Evolutionary conservation across 1,140 invertebrate species (phyloP).

Genomic region (Brachystomella parvula): DNA sequence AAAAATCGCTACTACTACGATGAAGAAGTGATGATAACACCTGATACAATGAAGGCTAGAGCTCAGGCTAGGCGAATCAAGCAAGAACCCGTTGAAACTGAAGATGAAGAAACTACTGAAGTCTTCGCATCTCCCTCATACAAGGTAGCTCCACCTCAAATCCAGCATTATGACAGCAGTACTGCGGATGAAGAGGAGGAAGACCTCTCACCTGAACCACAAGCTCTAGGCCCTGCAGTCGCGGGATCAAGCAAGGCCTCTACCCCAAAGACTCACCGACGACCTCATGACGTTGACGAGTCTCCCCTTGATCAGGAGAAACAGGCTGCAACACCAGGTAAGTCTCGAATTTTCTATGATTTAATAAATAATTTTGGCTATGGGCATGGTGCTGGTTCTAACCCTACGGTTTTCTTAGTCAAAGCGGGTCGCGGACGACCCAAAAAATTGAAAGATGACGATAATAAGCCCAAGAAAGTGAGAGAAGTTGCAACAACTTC

Average conservation of each 20-base stretch:
- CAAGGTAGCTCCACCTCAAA: conserved; percentile 40
- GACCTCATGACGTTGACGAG: too few relatives aligned
- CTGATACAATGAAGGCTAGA: conserved; percentile 45
- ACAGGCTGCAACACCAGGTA: too few relatives aligned
- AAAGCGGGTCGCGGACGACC: neutral
- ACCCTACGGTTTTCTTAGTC: neutral
- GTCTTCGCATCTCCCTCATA: conserved; percentile 56
- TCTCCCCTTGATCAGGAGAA: too few relatives aligned
- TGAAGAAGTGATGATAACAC: conserved; percentile 77
- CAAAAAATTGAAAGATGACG: neutral
- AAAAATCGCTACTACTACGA: conserved; percentile 85
- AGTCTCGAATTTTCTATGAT: too few relatives aligned
- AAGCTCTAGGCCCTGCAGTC: too few relatives aligned
- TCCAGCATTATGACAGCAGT: neutral
- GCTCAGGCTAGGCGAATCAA: conserved; percentile 25
- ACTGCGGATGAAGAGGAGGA: conserved; percentile 6
- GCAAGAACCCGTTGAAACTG: conserved; percentile 41
- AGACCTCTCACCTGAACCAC: neutral
- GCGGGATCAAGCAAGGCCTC: too few relatives aligned
- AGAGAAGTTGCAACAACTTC: neutral
- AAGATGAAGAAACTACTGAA: conserved; percentile 46
- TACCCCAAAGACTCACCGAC: too few relatives aligned
- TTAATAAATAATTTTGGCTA: too few relatives aligned
- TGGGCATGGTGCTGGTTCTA: too few relatives aligned
- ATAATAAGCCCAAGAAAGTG: neutral